A percentile compares a stretch with the other conserved stretches of the same genome.
Conservation (phyloP, 2,113 vertebrate species). For the Ahaetulla prasina region DNA sequence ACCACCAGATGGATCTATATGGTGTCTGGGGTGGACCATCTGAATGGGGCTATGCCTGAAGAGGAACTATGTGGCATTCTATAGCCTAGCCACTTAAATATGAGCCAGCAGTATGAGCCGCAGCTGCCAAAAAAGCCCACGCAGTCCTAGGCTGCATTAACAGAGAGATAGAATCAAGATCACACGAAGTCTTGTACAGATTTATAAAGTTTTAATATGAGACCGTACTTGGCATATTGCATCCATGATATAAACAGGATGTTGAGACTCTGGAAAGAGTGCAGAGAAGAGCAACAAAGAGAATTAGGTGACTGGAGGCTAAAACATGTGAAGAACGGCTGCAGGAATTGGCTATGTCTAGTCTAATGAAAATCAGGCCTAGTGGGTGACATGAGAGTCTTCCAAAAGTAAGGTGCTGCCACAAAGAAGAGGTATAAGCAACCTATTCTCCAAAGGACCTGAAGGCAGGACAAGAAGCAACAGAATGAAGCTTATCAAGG, state of each 20-base stretch:
- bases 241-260: background rate
- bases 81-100: background rate
- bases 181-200: accelerated
- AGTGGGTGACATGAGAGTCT: background rate
- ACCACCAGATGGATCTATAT: background rate
- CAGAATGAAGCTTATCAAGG: background rate
- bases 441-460: background rate
- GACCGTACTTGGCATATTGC: background rate
- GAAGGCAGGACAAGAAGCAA: background rate
- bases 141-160: background rate
- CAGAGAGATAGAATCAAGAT: background rate
- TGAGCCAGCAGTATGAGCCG: background rate
- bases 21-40: background rate
- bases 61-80: background rate
- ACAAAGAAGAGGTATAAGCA: background rate
- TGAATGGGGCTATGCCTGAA: background rate
- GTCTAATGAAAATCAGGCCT: background rate
- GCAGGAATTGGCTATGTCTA: background rate
- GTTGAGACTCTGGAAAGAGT: background rate
- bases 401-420: background rate
- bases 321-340: background rate
- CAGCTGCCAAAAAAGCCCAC: background rate
- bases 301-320: background rate
- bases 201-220: background rate
- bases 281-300: background rate